Conservation (phyloP, 2,888 invertebrate species). For the Agonopterix heracliana region DNA sequence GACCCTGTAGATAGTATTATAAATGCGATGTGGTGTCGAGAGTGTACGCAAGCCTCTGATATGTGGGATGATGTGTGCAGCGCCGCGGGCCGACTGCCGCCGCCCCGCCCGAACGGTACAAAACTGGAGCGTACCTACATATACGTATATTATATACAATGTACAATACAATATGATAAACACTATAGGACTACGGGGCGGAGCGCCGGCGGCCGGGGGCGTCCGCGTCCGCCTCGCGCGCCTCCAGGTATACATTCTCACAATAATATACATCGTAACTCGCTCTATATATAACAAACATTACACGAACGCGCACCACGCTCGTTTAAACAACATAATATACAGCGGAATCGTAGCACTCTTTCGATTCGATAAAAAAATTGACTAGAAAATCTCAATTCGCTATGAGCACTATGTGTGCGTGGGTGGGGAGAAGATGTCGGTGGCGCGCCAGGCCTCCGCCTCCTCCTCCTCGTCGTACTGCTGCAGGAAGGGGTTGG, state of each 20-base stretch:
- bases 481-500: slow-evolving; percentile 79
- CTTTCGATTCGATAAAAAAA: slow-evolving; percentile 69
- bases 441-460: slow-evolving; percentile 65
- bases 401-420: slow-evolving; percentile 69
- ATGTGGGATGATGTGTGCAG: slow-evolving; percentile 73
- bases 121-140: slow-evolving; percentile 63
- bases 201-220: slow-evolving; percentile 49
- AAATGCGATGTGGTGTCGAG: slow-evolving; percentile 27
- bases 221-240: slow-evolving; percentile 48
- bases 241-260: slow-evolving; percentile 66
- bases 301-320: slow-evolving; percentile 63
- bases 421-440: slow-evolving; percentile 68
- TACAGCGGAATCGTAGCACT: slow-evolving; percentile 71
- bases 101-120: slow-evolving; percentile 53
- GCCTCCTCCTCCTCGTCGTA: slow-evolving; percentile 70
- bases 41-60: slow-evolving; percentile 67
- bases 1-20: too few species aligned
- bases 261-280: slow-evolving; percentile 71
- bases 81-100: slow-evolving; percentile 53
- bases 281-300: slow-evolving; percentile 71
- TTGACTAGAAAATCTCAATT: slow-evolving; percentile 75
- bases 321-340: slow-evolving; percentile 63
- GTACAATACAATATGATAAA: slow-evolving; percentile 63
- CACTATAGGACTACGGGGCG: slow-evolving; percentile 25
- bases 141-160: slow-evolving; percentile 72